Evolutionary conservation across 2,797 vertebrate species (phyloP), one percentile per base, ranked within the genome.

Genomic region (Echeneis naucrates): DNA sequence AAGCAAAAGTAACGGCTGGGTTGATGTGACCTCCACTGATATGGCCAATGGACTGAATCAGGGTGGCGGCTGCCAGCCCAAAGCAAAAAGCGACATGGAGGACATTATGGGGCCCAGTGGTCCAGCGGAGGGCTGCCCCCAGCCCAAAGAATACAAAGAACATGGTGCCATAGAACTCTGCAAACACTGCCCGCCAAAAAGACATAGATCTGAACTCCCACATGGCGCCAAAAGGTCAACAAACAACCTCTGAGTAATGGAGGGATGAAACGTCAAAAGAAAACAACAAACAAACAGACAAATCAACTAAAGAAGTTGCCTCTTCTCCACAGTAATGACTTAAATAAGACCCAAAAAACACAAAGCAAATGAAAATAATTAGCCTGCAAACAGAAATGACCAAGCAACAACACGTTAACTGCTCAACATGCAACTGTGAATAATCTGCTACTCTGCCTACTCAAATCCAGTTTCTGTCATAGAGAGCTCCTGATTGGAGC

Each of bases 1-100:
- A 97, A 78, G 97, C 97, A 57, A 99, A 93, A 58, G 97, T 98
- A 86, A 98, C 93, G 2, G 97, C 97, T 2, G 97, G 97, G 89
- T 98, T 99, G 94, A 97, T 92, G 84, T 98, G 96, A 81, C 96
- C 97, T 24, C 97, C 97, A 9, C 97, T 98, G 92, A 99, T 95
- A 68, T 97, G 96, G 68, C 97, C 96, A 45, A 98, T 92, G 67
- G 95, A 93, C 90, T 98, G 97, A 89, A 98, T 96, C 84, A 98
- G 81, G 4, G 96, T 98, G 87, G 96, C 96, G 33, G 96, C 93
- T 16, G 95, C 96, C 89, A 98, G 85, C 66, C 97, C 97, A 57
- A 98, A 98, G 90, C 96, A 96, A 90, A 98, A 84, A 74, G 97
- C 96, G 63, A 97, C 93, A 45, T 95, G 96, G 57, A 98, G 86